Evolutionary conservation across 1,140 invertebrate species (phyloP), one percentile per base, ranked within the genome.

Genomic region (Nilaparvata lugens): DNA sequence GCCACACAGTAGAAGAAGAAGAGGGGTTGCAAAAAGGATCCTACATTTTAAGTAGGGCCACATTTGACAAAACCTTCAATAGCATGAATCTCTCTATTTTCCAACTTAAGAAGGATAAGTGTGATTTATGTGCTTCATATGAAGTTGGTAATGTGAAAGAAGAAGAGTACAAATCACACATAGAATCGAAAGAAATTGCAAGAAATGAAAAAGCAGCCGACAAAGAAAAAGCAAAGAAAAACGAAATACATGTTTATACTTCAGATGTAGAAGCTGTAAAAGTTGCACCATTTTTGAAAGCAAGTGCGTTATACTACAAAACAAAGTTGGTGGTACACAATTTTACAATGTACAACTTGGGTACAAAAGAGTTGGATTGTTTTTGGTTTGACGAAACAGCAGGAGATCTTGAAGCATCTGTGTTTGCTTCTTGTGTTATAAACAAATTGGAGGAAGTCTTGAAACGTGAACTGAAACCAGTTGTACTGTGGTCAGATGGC

Each of bases 261-360:
- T 60, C 68, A 61, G 67, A 70, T 59, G 11, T 70, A 11, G 56
- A 68, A 62, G 58, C 65, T 13, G 64, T 70, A n/a, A 61, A 66
- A 60, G 51, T 69, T 19, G 35, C 52, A 48, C 70, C 69, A 18
- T 19, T 24, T 13, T 14, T 70, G 23, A 65, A 71, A 31, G 70
- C 71, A 18, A 65, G 60, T 51, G 58, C 67, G 28, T 24, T 71
- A 28, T 73, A 71, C 57, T 72, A 69, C 56, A 70, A 68, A 59
- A 69, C 64, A 2, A 73, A 73, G 58, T 56, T 73, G 19, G 40
- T 57, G 9, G 54, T 66, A 3, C 71, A 71, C 58, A 73, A 73
- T 58, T 70, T 67, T 48, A 73, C 69, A 1, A 43, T 70, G 24
- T 71, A 58, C 59, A 63, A 71, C 45, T 11, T 65, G 9, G 23